Conservation (phyloP, 2,113 vertebrate species). For the Corapipo altera region DNA sequence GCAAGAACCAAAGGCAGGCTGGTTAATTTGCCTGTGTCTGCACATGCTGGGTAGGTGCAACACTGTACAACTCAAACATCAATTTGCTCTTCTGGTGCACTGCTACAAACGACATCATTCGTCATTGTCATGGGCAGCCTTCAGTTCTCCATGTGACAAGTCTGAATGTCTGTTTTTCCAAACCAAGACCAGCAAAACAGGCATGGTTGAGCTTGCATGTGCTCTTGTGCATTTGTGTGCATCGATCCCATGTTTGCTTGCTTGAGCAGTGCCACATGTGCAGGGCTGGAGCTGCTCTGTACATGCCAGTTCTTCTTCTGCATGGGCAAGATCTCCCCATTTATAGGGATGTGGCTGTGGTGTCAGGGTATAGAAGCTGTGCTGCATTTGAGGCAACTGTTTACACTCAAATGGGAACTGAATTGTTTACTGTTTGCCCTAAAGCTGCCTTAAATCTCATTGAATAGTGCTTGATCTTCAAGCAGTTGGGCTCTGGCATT, state of each 20-base stretch:
- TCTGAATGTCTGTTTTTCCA: neutral
- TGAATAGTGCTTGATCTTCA: neutral
- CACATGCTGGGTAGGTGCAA: neutral
- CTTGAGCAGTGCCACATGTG: neutral
- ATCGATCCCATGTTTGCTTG: neutral
- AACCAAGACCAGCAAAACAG: neutral
- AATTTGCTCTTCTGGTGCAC: neutral
- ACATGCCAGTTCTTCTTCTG: neutral
- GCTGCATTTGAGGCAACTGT: neutral
- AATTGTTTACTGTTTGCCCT: neutral
- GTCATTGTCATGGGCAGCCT: neutral
- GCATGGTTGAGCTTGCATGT: neutral
- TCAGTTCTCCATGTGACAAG: neutral
- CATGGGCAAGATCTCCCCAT: neutral
- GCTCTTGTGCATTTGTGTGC: neutral
- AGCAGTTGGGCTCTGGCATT: neutral
- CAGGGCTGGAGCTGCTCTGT: neutral
- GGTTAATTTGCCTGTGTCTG: slow-evolving; percentile 2
- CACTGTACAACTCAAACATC: neutral
- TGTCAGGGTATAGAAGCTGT: neutral
- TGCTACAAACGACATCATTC: neutral
- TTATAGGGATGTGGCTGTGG: neutral
- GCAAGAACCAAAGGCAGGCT: neutral
- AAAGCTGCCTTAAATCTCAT: neutral
- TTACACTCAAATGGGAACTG: neutral